Conservation (phyloP, 2,888 invertebrate species). For the Megaustenia siamemsis region DNA sequence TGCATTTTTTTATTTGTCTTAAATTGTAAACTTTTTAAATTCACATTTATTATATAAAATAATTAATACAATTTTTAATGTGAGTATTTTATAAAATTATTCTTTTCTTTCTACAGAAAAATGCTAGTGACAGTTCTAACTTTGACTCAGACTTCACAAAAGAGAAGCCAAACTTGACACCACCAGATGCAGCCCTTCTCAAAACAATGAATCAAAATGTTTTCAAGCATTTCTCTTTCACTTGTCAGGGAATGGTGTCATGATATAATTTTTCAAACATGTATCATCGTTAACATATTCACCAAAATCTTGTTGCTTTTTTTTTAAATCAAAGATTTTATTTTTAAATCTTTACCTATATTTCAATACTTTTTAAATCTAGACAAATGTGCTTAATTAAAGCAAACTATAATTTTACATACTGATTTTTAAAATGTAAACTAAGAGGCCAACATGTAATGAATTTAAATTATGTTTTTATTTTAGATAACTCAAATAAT, state of each 20-base stretch:
- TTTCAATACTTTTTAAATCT: too few species aligned
- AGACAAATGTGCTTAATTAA: too few species aligned
- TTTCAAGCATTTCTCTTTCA: constrained; percentile 91
- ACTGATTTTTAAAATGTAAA: too few species aligned
- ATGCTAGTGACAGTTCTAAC: constrained; percentile 96
- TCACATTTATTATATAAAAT: too few species aligned
- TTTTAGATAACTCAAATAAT: neutral
- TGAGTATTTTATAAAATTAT: neutral
- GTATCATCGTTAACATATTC: neutral
- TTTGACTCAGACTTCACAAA: constrained; percentile 98
- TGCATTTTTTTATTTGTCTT: too few species aligned
- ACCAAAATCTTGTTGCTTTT: neutral
- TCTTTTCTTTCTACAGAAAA: constrained; percentile 85
- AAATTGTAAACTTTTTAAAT: too few species aligned
- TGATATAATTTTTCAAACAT: neutral
- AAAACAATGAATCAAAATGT: constrained; percentile 98
- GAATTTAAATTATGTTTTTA: neutral
- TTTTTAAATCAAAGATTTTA: neutral
- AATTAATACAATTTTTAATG: too few species aligned
- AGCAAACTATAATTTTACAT: neutral
- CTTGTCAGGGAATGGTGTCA: constrained; percentile 59
- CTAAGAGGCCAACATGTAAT: too few species aligned
- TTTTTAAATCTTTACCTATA: neutral
- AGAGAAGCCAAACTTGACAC: constrained; percentile 94
- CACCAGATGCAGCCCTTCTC: constrained; percentile 93